phyloP scores from a whole-genome alignment of 2,888 invertebrate species.

The Apeira syringaria region DNA sequence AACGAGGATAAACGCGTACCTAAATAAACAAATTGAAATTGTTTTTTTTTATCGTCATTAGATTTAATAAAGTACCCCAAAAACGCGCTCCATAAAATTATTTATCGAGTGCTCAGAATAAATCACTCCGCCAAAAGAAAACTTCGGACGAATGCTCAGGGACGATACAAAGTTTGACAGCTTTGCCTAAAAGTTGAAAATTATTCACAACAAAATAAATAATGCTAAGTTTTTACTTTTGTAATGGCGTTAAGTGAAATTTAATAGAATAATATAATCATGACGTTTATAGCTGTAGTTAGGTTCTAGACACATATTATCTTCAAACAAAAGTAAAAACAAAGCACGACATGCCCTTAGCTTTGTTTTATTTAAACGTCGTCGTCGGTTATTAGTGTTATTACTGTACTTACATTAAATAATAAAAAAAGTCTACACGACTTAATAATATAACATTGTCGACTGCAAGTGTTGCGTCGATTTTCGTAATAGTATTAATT shows the following conservation, averaged over 20 bases:
- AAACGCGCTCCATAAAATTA: neutral
- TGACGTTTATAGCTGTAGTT: too few species aligned
- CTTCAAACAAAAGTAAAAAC: too few species aligned
- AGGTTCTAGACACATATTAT: too few species aligned
- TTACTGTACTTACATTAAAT: too few species aligned
- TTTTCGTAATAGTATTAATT: neutral
- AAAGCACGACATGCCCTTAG: too few species aligned
- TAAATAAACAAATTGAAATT: neutral
- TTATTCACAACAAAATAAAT: constrained; percentile 16
- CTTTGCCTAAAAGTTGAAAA: constrained; percentile 13
- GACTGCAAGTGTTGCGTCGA: neutral
- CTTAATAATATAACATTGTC: too few species aligned
- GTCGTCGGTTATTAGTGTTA: too few species aligned
- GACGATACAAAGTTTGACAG: constrained; percentile 18
- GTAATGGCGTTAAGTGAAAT: constrained; percentile 16
- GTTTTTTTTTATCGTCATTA: neutral
- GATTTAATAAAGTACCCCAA: neutral
- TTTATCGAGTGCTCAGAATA: constrained; percentile 5
- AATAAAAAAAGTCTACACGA: too few species aligned
- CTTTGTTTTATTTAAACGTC: too few species aligned
- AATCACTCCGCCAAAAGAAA: constrained; percentile 8
- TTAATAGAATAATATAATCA: too few species aligned
- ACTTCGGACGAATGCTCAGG: constrained; percentile 11
- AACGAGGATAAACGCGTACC: neutral
- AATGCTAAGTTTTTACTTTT: constrained; percentile 12